phyloP scores from a whole-genome alignment of 2,797 vertebrate species.

The Vultur gryphus region DNA sequence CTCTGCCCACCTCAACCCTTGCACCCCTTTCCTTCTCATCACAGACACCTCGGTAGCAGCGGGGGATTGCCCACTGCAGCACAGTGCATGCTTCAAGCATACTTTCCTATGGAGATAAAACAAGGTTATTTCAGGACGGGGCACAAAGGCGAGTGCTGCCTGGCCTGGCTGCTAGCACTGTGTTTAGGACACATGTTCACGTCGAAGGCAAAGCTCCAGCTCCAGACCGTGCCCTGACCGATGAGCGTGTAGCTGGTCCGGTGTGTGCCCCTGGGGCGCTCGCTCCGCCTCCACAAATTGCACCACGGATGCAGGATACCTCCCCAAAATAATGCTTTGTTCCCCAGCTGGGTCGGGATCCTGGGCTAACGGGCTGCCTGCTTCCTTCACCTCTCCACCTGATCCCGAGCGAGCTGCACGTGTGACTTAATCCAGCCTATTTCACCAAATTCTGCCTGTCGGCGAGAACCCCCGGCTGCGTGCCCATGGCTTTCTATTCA shows the following conservation, averaged over 20 bases:
- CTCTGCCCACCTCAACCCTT: background rate
- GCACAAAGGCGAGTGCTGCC: background rate
- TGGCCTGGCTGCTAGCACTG: too few species aligned
- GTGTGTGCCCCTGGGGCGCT: background rate
- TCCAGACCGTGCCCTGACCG: background rate
- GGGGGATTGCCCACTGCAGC: background rate
- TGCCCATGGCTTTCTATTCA: too few species aligned
- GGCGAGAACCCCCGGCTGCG: rapidly evolving
- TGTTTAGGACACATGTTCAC: background rate
- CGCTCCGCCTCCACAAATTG: background rate
- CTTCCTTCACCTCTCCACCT: background rate
- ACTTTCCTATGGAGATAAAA: background rate
- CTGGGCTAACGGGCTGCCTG: background rate
- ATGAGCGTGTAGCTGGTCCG: background rate
- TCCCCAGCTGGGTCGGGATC: rapidly evolving
- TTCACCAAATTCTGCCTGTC: background rate
- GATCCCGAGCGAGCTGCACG: rapidly evolving
- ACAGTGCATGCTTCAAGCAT: rapidly evolving
- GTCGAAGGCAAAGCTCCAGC: background rate
- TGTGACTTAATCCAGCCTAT: background rate
- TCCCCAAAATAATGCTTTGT: background rate
- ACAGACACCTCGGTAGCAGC: too few species aligned
- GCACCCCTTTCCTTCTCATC: background rate
- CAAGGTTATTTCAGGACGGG: background rate
- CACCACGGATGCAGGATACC: background rate